Evolutionary conservation across 2,888 invertebrate species (phyloP).

Genomic region (Petrophora chlorosata): DNA sequence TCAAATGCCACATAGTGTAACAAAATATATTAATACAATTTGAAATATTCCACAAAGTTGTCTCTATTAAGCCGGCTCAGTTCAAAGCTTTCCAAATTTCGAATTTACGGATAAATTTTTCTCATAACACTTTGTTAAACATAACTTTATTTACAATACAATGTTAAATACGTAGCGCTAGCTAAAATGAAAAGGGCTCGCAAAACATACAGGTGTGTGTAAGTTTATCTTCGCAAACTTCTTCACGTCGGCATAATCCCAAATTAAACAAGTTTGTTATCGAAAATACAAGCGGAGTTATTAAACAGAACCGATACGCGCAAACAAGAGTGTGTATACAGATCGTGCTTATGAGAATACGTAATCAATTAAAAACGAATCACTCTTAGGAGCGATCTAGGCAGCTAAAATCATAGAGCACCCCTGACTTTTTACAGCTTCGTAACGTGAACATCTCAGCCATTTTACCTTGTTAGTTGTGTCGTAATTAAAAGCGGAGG

Average conservation of each 20-base stretch:
- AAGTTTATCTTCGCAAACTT: slow-evolving; percentile 46
- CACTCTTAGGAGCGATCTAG: not conserved
- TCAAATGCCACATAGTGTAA: too few relatives aligned
- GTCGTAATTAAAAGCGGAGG: slow-evolving; percentile 34
- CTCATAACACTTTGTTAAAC: too few relatives aligned
- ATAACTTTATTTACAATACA: too few relatives aligned
- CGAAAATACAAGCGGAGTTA: slow-evolving; percentile 45
- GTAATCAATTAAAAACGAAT: slow-evolving; percentile 22
- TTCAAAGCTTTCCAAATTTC: too few relatives aligned
- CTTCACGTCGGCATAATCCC: slow-evolving; percentile 46
- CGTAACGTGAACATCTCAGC: slow-evolving; percentile 9
- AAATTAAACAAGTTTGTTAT: slow-evolving; percentile 47
- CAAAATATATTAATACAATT: too few relatives aligned
- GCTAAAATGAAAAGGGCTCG: slow-evolving; percentile 8
- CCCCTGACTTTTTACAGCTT: not conserved
- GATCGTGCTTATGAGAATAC: slow-evolving; percentile 10
- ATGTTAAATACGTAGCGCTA: slow-evolving; percentile 7
- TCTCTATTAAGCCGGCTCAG: too few relatives aligned
- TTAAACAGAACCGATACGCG: slow-evolving; percentile 48
- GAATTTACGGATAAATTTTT: too few relatives aligned
- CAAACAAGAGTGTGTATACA: slow-evolving; percentile 40
- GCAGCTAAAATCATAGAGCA: not conserved
- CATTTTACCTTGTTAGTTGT: slow-evolving; percentile 31
- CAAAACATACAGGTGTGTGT: slow-evolving; percentile 17
- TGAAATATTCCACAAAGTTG: too few relatives aligned